These are phyloP conservation scores for Pseudanteris insignis DNA, from an alignment of 2,888 invertebrate genomes.

Conservation along the genomic window DNA sequence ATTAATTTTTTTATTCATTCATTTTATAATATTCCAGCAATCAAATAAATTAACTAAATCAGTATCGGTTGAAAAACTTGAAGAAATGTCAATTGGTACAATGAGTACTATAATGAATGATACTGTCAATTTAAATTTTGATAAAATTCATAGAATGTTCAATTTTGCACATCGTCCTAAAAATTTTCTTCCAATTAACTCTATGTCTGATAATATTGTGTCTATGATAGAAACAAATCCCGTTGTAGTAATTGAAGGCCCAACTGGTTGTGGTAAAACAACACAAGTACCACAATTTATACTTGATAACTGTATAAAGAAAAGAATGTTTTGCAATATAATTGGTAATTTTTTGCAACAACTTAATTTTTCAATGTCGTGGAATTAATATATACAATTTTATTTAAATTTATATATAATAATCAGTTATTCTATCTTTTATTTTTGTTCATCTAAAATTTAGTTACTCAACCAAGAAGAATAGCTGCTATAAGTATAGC, in stretches of 20 bases:
- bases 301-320: constrained; percentile 19
- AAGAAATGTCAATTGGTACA: constrained; percentile 56
- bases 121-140: constrained; percentile 6
- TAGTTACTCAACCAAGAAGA: constrained; percentile 90
- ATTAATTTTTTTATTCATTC: no score
- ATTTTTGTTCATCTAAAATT: no score
- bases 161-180: constrained; percentile 56
- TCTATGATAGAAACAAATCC: constrained; percentile 74
- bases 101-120: constrained; percentile 34
- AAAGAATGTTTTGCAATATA: constrained; percentile 36
- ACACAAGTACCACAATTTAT: constrained; percentile 70
- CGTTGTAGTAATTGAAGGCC: constrained; percentile 87
- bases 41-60: constrained; percentile 2
- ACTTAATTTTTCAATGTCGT: not conserved
- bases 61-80: constrained; percentile 41
- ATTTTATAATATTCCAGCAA: constrained; percentile 14
- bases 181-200: constrained; percentile 54
- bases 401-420: not conserved
- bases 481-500: constrained; percentile 94
- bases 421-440: not conserved
- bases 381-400: no score
- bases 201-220: constrained; percentile 71
- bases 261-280: constrained; percentile 95
- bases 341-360: no score
- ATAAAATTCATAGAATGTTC: constrained; percentile 58